These are phyloP conservation scores for Sycophila texana DNA, from an alignment of 2,888 invertebrate species.

Conservation along the genomic window DNA sequence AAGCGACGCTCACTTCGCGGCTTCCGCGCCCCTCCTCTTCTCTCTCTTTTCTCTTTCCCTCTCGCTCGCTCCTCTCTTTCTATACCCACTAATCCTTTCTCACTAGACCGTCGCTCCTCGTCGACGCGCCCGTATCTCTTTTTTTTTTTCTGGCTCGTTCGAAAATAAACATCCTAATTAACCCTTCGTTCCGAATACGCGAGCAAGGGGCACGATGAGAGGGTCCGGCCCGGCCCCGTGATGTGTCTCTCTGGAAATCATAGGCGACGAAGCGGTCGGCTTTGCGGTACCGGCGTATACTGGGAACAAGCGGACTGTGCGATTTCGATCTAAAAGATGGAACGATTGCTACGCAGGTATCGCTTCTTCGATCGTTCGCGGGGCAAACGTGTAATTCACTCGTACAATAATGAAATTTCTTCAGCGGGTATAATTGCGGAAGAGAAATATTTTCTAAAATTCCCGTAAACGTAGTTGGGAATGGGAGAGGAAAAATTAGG, in stretches of 20 bases:
- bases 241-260: neutral
- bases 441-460: too few relatives aligned
- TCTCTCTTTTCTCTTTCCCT: neutral
- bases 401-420: too few relatives aligned
- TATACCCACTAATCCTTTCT: neutral
- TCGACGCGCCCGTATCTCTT: neutral
- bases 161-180: constrained; percentile 48
- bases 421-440: too few relatives aligned
- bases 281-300: neutral
- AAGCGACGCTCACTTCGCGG: constrained; percentile 41
- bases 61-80: too few relatives aligned
- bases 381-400: too few relatives aligned
- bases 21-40: constrained; percentile 4
- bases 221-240: neutral
- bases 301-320: too few relatives aligned
- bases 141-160: neutral
- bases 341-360: too few relatives aligned
- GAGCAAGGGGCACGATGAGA: neutral
- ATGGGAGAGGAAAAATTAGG: too few relatives aligned
- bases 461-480: too few relatives aligned
- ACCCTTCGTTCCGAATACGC: neutral
- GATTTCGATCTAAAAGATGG: too few relatives aligned
- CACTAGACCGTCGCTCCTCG: neutral
- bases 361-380: too few relatives aligned
- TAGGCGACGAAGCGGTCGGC: neutral